Base-by-base conservation (phyloP, 92 coral and sea anemone genomes). In the Zoanthus gigantus region DNA sequence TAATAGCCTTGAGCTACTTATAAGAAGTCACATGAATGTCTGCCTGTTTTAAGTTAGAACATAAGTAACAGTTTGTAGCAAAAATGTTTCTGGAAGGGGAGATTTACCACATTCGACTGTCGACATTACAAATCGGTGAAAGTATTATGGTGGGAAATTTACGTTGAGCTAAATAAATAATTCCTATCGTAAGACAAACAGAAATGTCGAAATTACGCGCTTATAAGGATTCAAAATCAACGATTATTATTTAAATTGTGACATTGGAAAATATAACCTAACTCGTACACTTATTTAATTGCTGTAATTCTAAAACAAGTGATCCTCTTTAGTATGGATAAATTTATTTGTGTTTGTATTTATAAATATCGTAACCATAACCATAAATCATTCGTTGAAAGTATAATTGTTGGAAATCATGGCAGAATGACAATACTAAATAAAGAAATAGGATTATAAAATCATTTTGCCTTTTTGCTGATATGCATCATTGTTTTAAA, bases 151-250 rank as follows among this genome's bases (percentile, higher is more conserved):
- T 66, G 47, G 46, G 60, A 81, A 81, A 81, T 74, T 14, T 28
- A 81, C 17, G 52, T 81, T 66, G 74, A 81, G 14, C 48, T 81
- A 81, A 81, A 81, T 69, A 66, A 81, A 66, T 66, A 46, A 46
- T 28, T 45, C 30, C 61, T 50, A 45, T 46, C 63, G n/a, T 44
- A 45, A 81, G 66, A 71, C 66, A 45, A 81, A 65, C 44, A 65
- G 47, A 11, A 81, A 31, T 42, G 16, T 73, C 9, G 85, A 81
- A 48, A 65, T 44, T 65, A 66, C 44, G 29, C 5, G 60, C 13
- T 47, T 45, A 81, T 66, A 66, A 65, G 74, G 75, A 60, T 66
- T 66, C 60, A 52, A 29, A 74, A 66, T 81, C 85, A 80, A 76
- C 52, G 73, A 80, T 80, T 74, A 80, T 80, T 5, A 37, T 45